Evolutionary conservation across 2,113 vertebrate genomes (phyloP), one percentile per base, ranked within the genome.

Genomic region (Nymphicus hollandicus): DNA sequence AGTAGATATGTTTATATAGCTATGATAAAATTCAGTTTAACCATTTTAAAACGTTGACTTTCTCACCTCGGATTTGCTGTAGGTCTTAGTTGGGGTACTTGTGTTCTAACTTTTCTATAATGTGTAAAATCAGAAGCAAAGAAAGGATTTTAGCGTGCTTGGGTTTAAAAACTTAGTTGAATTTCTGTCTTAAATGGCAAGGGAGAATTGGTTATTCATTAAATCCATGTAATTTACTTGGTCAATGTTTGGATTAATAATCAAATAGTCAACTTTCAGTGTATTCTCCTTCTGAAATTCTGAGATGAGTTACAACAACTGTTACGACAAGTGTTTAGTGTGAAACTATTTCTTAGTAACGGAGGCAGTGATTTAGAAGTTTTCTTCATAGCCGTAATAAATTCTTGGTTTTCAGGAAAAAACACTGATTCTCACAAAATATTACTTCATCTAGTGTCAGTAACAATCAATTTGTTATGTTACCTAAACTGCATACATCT

Each of bases 321-420:
- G 10, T 66, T 77, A 49, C 0, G 5, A 24, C 35, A 77, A 39
- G 18, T 0, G 0, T 77, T 66, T 17, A 66, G 6, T 46, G 9
- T 64, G 15, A 46, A 74, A 37, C 18, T 29, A 22, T 77, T 71
- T 78, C 43, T 64, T 83, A 29, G 14, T 46, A 68, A 27, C 39
- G 39, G 29, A 68, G 20, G 15, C 43, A 68, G 17, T 28, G 23
- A 16, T 81, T 53, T 49, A 33, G 9, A 44, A 50, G 12, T 63
- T 79, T 73, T 55, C 13, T 80, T 64, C n/a, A 12, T n/a, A 47
- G 80, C 80, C 69, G 35, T 64, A 78, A 43, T 37, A 27, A 28
- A 46, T 52, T 20, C 12, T 39, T 4, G 0, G 4, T 37, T 76
- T 63, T 22, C 49, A 39, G 20, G 20, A 56, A 44, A 8, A 56